phyloP scores from a whole-genome alignment of 2,113 vertebrate genomes.

The Chaetodon auriga region DNA sequence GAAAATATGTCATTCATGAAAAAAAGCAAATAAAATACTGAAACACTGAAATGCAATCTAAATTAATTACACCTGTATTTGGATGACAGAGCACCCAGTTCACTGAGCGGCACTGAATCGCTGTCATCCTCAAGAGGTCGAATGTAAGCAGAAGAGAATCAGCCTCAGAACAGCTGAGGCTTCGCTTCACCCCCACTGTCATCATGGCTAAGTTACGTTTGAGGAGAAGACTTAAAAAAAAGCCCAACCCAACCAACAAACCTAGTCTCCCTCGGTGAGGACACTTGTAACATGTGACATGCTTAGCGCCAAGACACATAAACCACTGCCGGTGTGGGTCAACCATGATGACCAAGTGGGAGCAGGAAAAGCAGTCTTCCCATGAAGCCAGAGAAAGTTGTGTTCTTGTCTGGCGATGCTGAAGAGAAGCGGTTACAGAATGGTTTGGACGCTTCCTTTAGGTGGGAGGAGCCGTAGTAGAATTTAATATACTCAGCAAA shows the following conservation, averaged over 20 bases:
- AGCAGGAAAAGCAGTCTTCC: not conserved
- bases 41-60: too few species aligned
- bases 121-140: slow-evolving; percentile 30
- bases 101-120: slow-evolving; percentile 32
- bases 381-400: not conserved
- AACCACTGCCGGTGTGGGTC: slow-evolving; percentile 18
- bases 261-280: not conserved
- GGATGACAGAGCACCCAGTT: slow-evolving; percentile 19
- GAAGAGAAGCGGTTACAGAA: not conserved
- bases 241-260: not conserved
- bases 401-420: not conserved
- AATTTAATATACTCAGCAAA: not conserved
- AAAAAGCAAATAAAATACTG: too few species aligned
- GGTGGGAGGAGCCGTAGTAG: not conserved
- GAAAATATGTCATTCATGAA: too few species aligned
- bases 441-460: not conserved
- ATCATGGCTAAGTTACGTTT: not conserved
- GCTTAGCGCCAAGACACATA: slow-evolving; percentile 16
- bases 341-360: slow-evolving; percentile 18
- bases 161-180: not conserved
- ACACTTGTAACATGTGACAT: slow-evolving; percentile 1
- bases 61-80: too few species aligned
- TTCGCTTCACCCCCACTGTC: slow-evolving; percentile 9
- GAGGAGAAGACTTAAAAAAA: slow-evolving; percentile 11
- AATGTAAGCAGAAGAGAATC: slow-evolving; percentile 22